Conservation (phyloP, 2,888 invertebrate species). For the Polia nebulosa region DNA sequence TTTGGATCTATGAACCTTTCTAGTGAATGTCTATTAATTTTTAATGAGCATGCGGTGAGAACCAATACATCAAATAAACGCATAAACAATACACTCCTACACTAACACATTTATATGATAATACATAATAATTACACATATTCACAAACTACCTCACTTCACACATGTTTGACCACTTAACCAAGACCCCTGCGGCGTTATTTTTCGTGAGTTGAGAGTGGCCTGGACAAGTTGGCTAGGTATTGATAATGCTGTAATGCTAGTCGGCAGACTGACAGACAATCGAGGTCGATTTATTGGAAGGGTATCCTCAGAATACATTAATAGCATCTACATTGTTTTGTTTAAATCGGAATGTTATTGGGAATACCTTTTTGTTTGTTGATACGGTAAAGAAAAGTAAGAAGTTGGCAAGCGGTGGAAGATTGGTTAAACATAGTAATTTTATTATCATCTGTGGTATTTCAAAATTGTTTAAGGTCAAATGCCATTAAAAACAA, state of each 20-base stretch:
- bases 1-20: neutral
- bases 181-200: constrained; percentile 14
- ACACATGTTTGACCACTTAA: constrained; percentile 45
- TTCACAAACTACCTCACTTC: constrained; percentile 43
- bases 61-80: constrained; percentile 48
- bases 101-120: constrained; percentile 49
- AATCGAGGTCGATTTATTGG: constrained; percentile 71
- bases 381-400: neutral
- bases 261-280: constrained; percentile 74
- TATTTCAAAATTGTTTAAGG: neutral
- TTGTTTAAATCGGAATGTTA: constrained; percentile 43
- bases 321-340: constrained; percentile 60
- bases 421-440: neutral
- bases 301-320: constrained; percentile 55
- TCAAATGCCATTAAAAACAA: too few relatives aligned
- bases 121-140: constrained; percentile 62
- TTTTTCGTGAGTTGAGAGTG: constrained; percentile 14
- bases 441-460: neutral
- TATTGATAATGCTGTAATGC: constrained; percentile 56
- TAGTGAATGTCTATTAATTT: constrained; percentile 10
- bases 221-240: constrained; percentile 38
- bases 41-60: constrained; percentile 32
- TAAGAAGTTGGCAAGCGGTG: neutral
- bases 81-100: constrained; percentile 55
- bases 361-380: constrained; percentile 30